phyloP scores from a whole-genome alignment of 2,888 invertebrate species.

The Andrena dorsata region DNA sequence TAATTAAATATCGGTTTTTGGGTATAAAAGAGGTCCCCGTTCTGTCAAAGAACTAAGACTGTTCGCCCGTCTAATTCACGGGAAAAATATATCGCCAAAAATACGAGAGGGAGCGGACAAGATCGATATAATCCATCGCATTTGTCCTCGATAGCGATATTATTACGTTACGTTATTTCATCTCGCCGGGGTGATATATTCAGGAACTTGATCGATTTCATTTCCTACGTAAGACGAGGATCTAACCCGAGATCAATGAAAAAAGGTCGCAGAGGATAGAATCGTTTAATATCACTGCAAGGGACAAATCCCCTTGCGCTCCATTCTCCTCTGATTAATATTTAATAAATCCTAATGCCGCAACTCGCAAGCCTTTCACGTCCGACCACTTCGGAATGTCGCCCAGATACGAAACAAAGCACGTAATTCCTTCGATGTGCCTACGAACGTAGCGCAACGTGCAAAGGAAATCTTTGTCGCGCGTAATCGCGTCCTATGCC shows the following conservation, averaged over 20 bases:
- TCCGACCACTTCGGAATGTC: neutral
- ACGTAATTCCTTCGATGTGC: too few species aligned
- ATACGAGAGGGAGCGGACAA: neutral
- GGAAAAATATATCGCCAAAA: neutral
- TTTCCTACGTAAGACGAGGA: neutral
- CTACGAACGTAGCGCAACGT: neutral
- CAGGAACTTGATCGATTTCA: constrained; percentile 5
- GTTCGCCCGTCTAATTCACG: neutral
- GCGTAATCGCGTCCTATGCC: neutral
- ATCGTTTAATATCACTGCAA: constrained; percentile 3
- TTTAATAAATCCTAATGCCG: neutral
- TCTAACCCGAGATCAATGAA: constrained; percentile 18
- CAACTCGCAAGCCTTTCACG: neutral
- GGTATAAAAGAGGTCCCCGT: neutral
- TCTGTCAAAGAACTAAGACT: neutral
- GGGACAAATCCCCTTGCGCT: constrained; percentile 5
- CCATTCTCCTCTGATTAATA: neutral
- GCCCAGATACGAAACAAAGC: too few species aligned
- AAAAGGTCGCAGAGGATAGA: neutral
- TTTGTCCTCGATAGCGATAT: constrained; percentile 12
- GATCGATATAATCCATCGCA: constrained; percentile 35
- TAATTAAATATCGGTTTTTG: neutral
- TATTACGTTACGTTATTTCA: constrained; percentile 16
- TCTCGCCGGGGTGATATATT: constrained; percentile 6
- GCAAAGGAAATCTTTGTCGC: neutral